A percentile compares a stretch with the other conserved stretches of the same genome.
These are phyloP conservation scores for Lepidocyrtinus sp. DNA, from an alignment of 2,888 invertebrate species.

Conservation along the genomic window DNA sequence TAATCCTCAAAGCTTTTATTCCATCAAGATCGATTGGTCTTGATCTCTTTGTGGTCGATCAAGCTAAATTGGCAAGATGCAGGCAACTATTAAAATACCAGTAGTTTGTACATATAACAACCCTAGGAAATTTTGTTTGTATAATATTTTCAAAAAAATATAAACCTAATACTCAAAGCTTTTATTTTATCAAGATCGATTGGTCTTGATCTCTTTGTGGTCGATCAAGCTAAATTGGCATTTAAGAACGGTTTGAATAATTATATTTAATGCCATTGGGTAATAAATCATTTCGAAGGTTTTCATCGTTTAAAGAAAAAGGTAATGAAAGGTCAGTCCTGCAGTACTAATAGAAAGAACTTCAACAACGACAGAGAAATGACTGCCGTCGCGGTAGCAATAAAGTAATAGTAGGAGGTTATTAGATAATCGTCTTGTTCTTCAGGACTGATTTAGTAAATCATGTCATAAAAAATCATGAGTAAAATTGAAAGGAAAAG, in stretches of 20 bases:
- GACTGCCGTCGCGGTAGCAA: not conserved
- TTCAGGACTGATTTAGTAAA: not conserved
- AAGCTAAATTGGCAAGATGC: not conserved
- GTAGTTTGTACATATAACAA: not conserved
- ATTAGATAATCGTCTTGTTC: not conserved
- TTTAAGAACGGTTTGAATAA: not conserved
- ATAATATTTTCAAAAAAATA: not conserved
- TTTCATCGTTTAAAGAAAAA: not conserved
- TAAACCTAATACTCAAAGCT: too few relatives aligned
- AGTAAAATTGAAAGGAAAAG: too few relatives aligned
- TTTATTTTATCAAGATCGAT: too few relatives aligned
- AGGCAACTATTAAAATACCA: not conserved
- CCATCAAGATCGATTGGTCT: too few relatives aligned
- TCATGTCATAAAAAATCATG: not conserved
- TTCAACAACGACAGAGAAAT: not conserved
- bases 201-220: not conserved
- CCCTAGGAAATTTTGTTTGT: not conserved
- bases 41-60: not conserved
- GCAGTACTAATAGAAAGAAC: not conserved
- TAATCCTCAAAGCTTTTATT: too few relatives aligned
- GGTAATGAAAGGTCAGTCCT: conserved; percentile 11
- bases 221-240: not conserved
- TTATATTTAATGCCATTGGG: not conserved
- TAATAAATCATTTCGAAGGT: conserved; percentile 41
- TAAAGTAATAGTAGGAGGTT: not conserved